Base-by-base conservation (phyloP, 2,888 invertebrate genomes). In the Drosophila ezoana region DNA sequence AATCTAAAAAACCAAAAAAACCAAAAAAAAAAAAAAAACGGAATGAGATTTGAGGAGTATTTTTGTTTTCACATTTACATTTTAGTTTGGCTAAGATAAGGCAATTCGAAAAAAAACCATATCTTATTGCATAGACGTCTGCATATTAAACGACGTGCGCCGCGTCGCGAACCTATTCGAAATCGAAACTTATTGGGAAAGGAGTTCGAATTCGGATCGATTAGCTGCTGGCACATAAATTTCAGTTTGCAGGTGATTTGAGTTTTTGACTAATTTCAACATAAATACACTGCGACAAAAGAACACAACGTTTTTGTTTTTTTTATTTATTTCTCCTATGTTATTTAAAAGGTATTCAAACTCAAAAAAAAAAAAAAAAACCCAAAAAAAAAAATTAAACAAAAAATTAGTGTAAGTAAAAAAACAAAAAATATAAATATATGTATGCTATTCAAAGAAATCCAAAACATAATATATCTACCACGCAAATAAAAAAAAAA, bases 391-490 rank as follows among this genome's bases (percentile, higher is more conserved):
- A n/a, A n/a, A n/a, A n/a, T n/a, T n/a, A n/a, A n/a, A n/a, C n/a
- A 57, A 69, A 69, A 72, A 70, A 11, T 23, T 61, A 83, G 66
- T 64, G 0, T 79, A 79, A 81, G 82, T 59, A 60, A 72, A 51
- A 64, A 56, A 37, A 49, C 54, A 23, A 58, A 47, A 43, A 20
- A 51, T 18, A 66, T 73, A 64, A 59, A 18, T 13, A 60, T 68
- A 77, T 75, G 77, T 84, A 89, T 88, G 84, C 88, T 89, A 86
- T 89, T 89, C 89, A 88, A 89, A 89, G 89, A 89, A 87, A 87
- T 89, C 86, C 89, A 87, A 87, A 87, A 89, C 86, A 89, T 84
- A 81, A 18, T 1, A 18, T 18, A 18, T 2, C 1, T 18, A 18
- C 18, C 1, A 1, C 18, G 81, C 71, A 76, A 67, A 58, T 59